Percentiles rank a stretch among this genome's conserved stretches.
phyloP scores from a whole-genome alignment of 1,140 invertebrate genomes.

The Schlechtendalia chinensis region DNA sequence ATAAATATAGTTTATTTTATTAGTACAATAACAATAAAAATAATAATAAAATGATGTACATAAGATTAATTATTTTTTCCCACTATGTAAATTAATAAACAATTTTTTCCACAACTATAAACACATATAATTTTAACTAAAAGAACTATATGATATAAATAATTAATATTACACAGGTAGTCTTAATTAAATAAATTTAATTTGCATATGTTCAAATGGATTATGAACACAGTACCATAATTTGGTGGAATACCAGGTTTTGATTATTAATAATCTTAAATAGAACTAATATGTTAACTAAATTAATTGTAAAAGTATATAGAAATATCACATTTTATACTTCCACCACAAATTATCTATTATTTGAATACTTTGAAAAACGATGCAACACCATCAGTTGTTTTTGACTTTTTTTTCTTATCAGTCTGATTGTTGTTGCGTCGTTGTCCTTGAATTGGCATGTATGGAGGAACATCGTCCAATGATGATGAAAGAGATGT shows the following conservation, averaged over 20 bases:
- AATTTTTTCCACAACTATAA: no score
- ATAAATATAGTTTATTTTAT: background rate
- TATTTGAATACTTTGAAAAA: constrained; percentile 48
- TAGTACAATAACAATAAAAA: constrained; percentile 9
- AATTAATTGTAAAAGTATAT: background rate
- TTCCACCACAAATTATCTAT: background rate
- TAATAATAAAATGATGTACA: background rate
- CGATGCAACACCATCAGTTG: constrained; percentile 47
- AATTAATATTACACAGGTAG: no score
- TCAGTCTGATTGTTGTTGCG: constrained; percentile 58
- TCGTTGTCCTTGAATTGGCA: constrained; percentile 76
- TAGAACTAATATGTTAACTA: no score
- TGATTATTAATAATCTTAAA: constrained; percentile 36
- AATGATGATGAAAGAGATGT: constrained; percentile 14
- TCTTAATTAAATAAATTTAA: background rate
- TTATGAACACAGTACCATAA: constrained; percentile 28
- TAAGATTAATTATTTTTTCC: background rate
- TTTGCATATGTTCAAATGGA: background rate
- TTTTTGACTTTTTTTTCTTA: constrained; percentile 56
- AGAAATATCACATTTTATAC: constrained; percentile 26
- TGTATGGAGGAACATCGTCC: constrained; percentile 65
- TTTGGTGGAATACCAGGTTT: constrained; percentile 48
- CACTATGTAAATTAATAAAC: no score
- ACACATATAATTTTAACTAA: no score
- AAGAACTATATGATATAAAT: no score